Base-by-base conservation (phyloP, 2,888 invertebrate species). In the Matsumyia berberina region DNA sequence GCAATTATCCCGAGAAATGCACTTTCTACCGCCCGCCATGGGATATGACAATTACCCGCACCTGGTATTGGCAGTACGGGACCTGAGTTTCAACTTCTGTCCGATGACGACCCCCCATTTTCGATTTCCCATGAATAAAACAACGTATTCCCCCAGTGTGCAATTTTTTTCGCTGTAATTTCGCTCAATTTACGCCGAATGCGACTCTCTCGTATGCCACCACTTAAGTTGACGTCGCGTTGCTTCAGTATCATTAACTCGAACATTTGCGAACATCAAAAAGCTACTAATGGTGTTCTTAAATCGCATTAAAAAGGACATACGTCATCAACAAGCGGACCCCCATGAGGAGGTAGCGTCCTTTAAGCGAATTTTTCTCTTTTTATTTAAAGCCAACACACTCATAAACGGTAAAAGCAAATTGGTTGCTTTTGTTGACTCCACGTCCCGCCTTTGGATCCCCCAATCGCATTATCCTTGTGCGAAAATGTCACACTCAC, bases 211-310 rank as follows among this genome's bases (percentile, higher is more conserved):
- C 57, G 19, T 64, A 42, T 58, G 72, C 15, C 51, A 11, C 58
- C 72, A 73, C 72, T 79, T 79, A 79, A 66, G 12, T 12, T 58
- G 72, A 64, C 72, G 58, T 35, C 66, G 64, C 17, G 19, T 57
- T 46, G 33, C 39, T 62, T 53, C 37, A 29, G 11, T 19, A 39
- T 33, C 55, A 67, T 76, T 69, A 76, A 76, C 62, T 67, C n/a
- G 29, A 62, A 77, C 69, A 62, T 69, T 62, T 69, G 57, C 57
- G 39, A n/a, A 81, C 81, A 76, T 29, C 58, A 76, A 81, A 81
- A 70, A 62, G 64, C 76, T 15, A 69, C 77, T 77, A 60, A 70
- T 76, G 29, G 62, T 42, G 49, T 53, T 57, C 35, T 57, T 57
- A 64, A 74, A 74, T 74, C 64, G 37, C 64, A 74, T 64, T 64